phyloP scores from a whole-genome alignment of 53 echinoderm and acorn worm species.

The Arbacia lixula region DNA sequence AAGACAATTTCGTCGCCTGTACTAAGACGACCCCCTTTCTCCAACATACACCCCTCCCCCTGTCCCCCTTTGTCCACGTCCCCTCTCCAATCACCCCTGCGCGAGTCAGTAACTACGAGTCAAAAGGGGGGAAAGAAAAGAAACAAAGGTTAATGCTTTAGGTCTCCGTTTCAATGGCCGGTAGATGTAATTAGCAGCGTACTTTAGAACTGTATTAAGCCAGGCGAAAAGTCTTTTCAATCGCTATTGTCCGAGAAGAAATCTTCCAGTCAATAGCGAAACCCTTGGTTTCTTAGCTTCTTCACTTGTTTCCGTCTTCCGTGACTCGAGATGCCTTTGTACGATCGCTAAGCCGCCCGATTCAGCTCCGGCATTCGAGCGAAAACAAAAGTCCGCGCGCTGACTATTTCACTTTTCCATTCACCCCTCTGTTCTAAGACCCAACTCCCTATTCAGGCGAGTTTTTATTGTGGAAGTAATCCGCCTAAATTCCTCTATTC shows the following conservation, averaged over 20 bases:
- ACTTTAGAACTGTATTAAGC: slow-evolving; percentile 33
- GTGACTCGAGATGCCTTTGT: not conserved
- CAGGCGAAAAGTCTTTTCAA: not conserved
- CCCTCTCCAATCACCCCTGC: too few species aligned
- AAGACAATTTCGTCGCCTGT: slow-evolving; percentile 31
- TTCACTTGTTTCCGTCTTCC: not conserved
- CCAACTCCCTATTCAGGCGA: not conserved
- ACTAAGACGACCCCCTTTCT: slow-evolving; percentile 15
- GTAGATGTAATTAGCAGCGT: slow-evolving; percentile 38
- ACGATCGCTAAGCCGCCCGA: slow-evolving; percentile 17
- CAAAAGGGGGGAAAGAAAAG: not conserved
- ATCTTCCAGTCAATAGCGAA: not conserved
- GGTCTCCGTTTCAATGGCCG: not conserved
- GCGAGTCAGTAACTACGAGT: too few species aligned
- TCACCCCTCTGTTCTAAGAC: slow-evolving; percentile 10
- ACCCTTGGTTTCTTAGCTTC: too few species aligned
- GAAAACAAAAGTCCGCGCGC: not conserved
- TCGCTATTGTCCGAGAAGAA: slow-evolving; percentile 13
- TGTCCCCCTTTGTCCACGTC: too few species aligned
- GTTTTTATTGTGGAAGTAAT: slow-evolving; percentile 17
- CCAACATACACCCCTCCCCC: not conserved
- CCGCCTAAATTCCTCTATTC: slow-evolving; percentile 28
- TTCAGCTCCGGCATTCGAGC: slow-evolving; percentile 19
- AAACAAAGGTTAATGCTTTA: not conserved
- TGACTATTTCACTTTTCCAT: slow-evolving; percentile 25